A percentile compares a stretch with the other conserved stretches of the same genome.
These are phyloP conservation scores for Drosophila falleni DNA, from an alignment of 2,888 invertebrate genomes.

Conservation along the genomic window DNA sequence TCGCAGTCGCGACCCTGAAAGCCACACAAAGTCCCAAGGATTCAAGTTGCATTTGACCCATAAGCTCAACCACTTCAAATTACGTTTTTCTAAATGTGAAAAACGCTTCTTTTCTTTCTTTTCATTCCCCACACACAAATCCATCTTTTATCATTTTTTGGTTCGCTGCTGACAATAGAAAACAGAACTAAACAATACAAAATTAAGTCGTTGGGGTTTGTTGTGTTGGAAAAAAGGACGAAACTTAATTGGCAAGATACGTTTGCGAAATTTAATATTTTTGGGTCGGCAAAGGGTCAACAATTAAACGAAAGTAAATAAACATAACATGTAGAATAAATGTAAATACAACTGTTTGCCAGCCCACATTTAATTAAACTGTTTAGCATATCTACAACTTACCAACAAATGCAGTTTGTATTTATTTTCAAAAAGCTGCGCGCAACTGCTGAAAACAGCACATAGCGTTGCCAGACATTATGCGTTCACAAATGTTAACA, in stretches of 20 bases:
- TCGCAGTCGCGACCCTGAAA: constrained; percentile 20
- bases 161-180: constrained; percentile 18
- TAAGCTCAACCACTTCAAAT: constrained; percentile 41
- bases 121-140: background rate
- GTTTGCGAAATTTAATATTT: constrained; percentile 3
- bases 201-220: constrained; percentile 8
- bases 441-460: background rate
- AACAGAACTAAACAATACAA: constrained; percentile 29
- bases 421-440: constrained; percentile 2
- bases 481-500: constrained; percentile 32
- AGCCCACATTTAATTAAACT: background rate
- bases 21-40: constrained; percentile 34
- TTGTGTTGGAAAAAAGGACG: background rate
- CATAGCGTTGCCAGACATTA: constrained; percentile 37
- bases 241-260: constrained; percentile 12
- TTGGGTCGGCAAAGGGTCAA: background rate
- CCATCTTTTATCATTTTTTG: constrained; percentile 3
- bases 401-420: background rate
- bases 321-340: background rate
- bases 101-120: constrained; percentile 29
- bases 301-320: background rate
- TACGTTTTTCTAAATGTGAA: constrained; percentile 28
- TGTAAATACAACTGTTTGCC: background rate
- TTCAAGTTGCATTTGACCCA: constrained; percentile 42
- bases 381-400: background rate